A percentile compares a stretch with the other conserved stretches of the same genome.
phyloP scores from a whole-genome alignment of 64 coral and sea anemone species.

The Montipora cactus region DNA sequence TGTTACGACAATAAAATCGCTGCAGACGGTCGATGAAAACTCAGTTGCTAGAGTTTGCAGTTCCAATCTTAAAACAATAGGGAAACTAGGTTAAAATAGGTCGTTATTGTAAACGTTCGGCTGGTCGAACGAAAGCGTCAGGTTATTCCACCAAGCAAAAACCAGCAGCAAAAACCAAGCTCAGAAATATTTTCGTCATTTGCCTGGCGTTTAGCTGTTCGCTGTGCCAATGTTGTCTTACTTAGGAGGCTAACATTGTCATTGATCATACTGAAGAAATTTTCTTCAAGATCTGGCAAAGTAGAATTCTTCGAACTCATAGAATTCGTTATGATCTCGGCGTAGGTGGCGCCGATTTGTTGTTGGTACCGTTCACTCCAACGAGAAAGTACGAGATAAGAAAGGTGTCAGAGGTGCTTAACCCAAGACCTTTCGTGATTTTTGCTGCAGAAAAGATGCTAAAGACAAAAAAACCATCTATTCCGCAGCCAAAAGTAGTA shows the following conservation, averaged over 20 bases:
- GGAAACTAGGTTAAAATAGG: no score
- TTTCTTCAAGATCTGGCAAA: background rate
- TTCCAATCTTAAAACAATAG: no score
- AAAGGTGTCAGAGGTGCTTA: constrained; percentile 4
- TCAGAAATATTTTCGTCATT: background rate
- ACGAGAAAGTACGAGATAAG: background rate
- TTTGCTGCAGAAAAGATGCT: background rate
- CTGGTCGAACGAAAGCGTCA: no score
- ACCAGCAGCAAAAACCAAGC: no score
- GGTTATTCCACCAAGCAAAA: no score
- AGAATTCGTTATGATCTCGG: background rate
- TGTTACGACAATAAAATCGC: no score
- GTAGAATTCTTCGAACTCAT: background rate
- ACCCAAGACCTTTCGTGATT: background rate
- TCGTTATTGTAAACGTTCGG: no score
- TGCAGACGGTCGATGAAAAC: no score
- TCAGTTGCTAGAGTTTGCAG: no score
- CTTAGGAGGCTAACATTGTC: background rate
- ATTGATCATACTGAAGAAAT: background rate
- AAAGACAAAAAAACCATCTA: background rate
- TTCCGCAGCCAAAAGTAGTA: background rate
- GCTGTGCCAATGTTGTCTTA: background rate
- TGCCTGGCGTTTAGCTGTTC: background rate
- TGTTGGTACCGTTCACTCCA: background rate
- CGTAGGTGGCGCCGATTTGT: background rate